Evolutionary conservation across 92 coral and sea anemone species (phyloP).

Genomic region (Palythoa heliodiscus): DNA sequence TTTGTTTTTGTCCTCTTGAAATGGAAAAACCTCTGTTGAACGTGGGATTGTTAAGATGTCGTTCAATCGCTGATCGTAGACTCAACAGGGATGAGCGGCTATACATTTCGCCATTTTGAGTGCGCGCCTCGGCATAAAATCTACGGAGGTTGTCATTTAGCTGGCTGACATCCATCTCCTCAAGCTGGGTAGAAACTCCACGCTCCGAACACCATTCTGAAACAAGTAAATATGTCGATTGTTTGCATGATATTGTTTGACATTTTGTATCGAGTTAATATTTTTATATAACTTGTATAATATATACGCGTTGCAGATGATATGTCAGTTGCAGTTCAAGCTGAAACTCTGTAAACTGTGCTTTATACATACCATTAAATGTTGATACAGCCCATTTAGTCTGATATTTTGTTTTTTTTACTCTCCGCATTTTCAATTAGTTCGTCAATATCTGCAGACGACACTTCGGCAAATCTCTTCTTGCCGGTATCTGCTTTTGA

Average conservation of each 20-base stretch:
- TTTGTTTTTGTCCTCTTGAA: neutral
- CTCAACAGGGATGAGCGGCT: neutral
- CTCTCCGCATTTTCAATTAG: neutral
- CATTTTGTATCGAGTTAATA: neutral
- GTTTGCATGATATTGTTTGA: neutral
- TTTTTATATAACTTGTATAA: no score
- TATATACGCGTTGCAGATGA: neutral
- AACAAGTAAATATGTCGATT: neutral
- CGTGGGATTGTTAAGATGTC: neutral
- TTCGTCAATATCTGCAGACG: neutral
- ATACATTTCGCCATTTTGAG: neutral
- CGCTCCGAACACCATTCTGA: neutral
- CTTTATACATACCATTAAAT: neutral
- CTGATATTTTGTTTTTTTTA: neutral
- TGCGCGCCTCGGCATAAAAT: neutral
- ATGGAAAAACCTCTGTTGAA: neutral
- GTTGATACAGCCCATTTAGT: neutral
- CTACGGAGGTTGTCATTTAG: neutral
- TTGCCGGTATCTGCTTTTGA: neutral
- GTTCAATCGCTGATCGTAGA: neutral
- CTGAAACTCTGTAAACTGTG: no score
- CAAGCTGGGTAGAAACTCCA: neutral
- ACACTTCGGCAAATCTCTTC: neutral
- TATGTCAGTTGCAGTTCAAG: neutral
- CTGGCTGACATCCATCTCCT: neutral